Base-by-base conservation (phyloP, 2,113 vertebrate genomes). In the Stigmatopora argus region DNA sequence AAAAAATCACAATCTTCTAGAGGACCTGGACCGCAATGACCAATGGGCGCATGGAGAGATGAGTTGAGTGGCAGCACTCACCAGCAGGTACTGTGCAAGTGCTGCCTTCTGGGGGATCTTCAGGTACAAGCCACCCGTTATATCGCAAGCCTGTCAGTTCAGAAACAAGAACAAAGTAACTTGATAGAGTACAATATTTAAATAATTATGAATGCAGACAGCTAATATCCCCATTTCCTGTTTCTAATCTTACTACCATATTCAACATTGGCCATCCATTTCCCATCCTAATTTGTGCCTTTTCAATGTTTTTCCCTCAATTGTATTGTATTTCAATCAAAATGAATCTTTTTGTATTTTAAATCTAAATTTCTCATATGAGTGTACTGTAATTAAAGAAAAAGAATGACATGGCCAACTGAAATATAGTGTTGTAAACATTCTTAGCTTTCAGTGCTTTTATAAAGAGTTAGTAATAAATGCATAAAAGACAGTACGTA, bases 61-160 rank as follows among this genome's bases (percentile, higher is more conserved):
- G 17, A 4, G 21, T 15, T 1, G 7, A 23, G n/a, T 8, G 38
- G 10, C 31, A 17, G n/a, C 13, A 59, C 94, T 94, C 73, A 99
- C 97, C 93, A 98, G 78, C 63, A 99, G 89, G 73, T 98, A 98
- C 63, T 99, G 97, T 71, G 94, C 89, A 49, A 99, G 88, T 8
- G 95, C 94, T 1, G 88, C 81, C 89, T 93, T 94, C 75, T 98
- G 94, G 0, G 94, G 96, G 70, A 99, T 91, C 82, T 93, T 97
- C 75, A 99, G 67, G 84, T 99, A 99, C 65, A 97, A 87, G 7
- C 97, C 97, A 63, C 97, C 97, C 0, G 96, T 98, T 71, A 99
- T 98, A 78, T 99, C 96, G 86, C 95, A 98, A 62, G 97, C 97
- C 97, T 99, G 52, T 62, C 23, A 14, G 53, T 31, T 56, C 53